Evolutionary conservation across 2,888 invertebrate genomes (phyloP).

Genomic region (Perizoma affinitatum): DNA sequence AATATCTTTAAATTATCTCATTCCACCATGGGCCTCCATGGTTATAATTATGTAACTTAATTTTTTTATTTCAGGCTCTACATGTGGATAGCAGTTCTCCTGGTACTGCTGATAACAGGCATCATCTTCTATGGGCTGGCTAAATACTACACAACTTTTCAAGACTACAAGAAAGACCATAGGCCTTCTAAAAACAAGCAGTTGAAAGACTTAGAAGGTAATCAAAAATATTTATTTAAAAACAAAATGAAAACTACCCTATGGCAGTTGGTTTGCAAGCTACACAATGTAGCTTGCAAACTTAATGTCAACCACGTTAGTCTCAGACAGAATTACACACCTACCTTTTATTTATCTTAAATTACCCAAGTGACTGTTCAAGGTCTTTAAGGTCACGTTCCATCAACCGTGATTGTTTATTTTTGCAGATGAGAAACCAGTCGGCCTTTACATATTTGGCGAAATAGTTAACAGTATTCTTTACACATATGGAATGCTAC

Average conservation of each 20-base stretch:
- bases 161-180: conserved; percentile 52
- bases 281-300: too few relatives aligned
- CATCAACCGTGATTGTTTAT: conserved; percentile 15
- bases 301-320: neutral
- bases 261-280: too few relatives aligned
- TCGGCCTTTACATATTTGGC: conserved; percentile 88
- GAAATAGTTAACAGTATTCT: conserved; percentile 89
- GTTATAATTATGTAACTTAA: neutral
- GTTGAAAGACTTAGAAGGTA: conserved; percentile 8
- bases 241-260: too few relatives aligned
- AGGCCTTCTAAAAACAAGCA: conserved; percentile 29
- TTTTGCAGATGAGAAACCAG: conserved; percentile 68
- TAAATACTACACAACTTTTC: conserved; percentile 78
- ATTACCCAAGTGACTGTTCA: conserved; percentile 6
- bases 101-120: conserved; percentile 87
- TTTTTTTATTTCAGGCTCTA: conserved; percentile 77
- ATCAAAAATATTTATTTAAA: too few relatives aligned
- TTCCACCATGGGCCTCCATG: neutral
- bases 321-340: neutral
- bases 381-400: conserved; percentile 5
- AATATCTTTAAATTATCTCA: too few relatives aligned
- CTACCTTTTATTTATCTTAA: neutral
- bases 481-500: conserved; percentile 92
- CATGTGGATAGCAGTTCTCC: conserved; percentile 90
- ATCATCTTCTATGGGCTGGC: conserved; percentile 87